Percentiles rank a stretch among this genome's conserved stretches.
phyloP scores from a whole-genome alignment of 2,888 invertebrate genomes.

The Lycaena phlaeas region DNA sequence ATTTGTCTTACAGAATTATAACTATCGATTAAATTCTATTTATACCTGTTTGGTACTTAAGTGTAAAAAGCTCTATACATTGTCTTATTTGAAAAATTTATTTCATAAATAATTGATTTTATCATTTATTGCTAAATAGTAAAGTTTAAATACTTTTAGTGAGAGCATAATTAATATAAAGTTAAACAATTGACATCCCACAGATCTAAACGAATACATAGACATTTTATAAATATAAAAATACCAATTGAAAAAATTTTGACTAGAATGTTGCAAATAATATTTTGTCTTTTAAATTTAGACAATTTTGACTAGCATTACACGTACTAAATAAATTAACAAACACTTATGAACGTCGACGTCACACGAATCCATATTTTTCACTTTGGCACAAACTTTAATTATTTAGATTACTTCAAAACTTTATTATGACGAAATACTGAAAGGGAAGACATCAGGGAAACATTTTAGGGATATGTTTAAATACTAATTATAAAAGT shows the following conservation, averaged over 20 bases:
- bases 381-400: constrained; percentile 65
- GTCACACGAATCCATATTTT: constrained; percentile 34
- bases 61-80: constrained; percentile 71
- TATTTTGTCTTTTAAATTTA: constrained; percentile 42
- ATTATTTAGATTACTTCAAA: constrained; percentile 28
- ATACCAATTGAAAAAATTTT: constrained; percentile 56
- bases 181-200: constrained; percentile 34
- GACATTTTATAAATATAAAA: constrained; percentile 33
- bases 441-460: constrained; percentile 65
- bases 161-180: constrained; percentile 47
- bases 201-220: constrained; percentile 38
- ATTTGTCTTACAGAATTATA: constrained; percentile 39
- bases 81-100: constrained; percentile 62
- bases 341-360: constrained; percentile 29
- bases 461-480: constrained; percentile 59
- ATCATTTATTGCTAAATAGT: constrained; percentile 58
- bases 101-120: constrained; percentile 72
- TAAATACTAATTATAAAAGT: constrained; percentile 33
- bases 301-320: constrained; percentile 66
- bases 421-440: constrained; percentile 43
- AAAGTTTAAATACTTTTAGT: constrained; percentile 45
- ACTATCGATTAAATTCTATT: constrained; percentile 55
- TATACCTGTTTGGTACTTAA: constrained; percentile 66
- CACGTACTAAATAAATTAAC: constrained; percentile 38
- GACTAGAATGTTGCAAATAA: constrained; percentile 56